Conservation (phyloP, 35 echinoderm and acorn worm species). For the Eucidaris tribuloides region DNA sequence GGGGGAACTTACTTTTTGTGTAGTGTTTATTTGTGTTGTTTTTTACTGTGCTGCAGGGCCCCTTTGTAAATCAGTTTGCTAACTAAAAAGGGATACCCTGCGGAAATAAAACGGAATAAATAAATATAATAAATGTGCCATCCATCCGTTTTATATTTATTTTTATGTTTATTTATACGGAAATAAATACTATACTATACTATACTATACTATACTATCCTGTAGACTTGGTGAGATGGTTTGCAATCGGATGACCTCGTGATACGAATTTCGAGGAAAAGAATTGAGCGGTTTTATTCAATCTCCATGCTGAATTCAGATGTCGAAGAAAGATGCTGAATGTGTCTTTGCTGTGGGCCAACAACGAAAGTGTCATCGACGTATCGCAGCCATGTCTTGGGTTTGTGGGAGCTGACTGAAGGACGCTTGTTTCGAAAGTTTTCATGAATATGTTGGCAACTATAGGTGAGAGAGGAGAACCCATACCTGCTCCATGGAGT, state of each 20-base stretch:
- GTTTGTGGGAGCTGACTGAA: slow-evolving; percentile 1
- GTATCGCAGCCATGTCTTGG: slow-evolving; percentile 34
- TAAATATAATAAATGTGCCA: too few species aligned
- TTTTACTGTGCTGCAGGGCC: too few species aligned
- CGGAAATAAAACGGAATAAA: too few species aligned
- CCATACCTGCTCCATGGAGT: too few species aligned
- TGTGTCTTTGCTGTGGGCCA: neutral
- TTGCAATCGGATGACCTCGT: neutral
- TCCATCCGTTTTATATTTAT: too few species aligned
- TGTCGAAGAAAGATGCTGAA: slow-evolving; percentile 31
- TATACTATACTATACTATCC: too few species aligned
- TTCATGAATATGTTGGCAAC: slow-evolving; percentile 53
- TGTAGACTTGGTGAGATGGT: neutral
- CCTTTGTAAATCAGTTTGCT: too few species aligned
- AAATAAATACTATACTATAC: too few species aligned
- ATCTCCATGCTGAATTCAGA: slow-evolving; percentile 49
- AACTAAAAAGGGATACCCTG: too few species aligned
- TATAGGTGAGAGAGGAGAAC: slow-evolving; percentile 18
- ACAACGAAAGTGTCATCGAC: slow-evolving; percentile 57
- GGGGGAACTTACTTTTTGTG: too few species aligned
- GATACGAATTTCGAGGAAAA: slow-evolving; percentile 11
- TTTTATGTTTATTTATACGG: too few species aligned
- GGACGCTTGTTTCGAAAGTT: slow-evolving; percentile 19
- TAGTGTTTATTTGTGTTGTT: too few species aligned
- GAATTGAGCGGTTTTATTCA: neutral